Evolutionary conservation across 1,140 invertebrate species (phyloP).

Genomic region (Macrobrachium rosenbergii): DNA sequence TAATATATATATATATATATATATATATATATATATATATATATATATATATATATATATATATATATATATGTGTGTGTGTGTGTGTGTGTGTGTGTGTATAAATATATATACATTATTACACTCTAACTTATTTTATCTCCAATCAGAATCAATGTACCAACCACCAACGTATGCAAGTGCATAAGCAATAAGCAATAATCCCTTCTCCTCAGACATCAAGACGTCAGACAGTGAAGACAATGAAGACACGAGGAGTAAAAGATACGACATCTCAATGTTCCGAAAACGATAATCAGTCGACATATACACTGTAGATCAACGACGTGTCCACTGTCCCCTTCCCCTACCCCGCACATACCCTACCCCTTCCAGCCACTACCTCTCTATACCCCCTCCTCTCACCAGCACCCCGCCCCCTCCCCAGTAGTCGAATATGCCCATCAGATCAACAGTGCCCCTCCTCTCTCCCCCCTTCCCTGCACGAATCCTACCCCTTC

Average conservation of each 20-base stretch:
- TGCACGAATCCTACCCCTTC: too few relatives aligned
- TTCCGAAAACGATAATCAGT: not conserved
- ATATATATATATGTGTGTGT: not conserved
- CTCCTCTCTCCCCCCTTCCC: too few relatives aligned
- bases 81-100: not conserved
- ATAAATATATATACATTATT: conserved; percentile 12
- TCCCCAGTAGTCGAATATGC: too few relatives aligned
- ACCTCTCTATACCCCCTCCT: not conserved
- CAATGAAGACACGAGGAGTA: too few relatives aligned
- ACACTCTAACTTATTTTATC: not conserved
- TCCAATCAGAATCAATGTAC: not conserved
- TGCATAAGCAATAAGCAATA: not conserved
- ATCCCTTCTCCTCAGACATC: too few relatives aligned
- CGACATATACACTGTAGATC: not conserved
- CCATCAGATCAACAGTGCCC: too few relatives aligned
- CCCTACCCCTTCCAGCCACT: not conserved
- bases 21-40: conserved; percentile 20
- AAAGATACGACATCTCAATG: not conserved
- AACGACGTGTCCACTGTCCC: not conserved
- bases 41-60: conserved; percentile 11
- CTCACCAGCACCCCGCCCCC: not conserved
- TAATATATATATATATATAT: conserved; percentile 6
- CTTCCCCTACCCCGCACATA: not conserved
- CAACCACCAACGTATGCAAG: not conserved
- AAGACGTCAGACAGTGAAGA: too few relatives aligned